Evolutionary conservation across 2,888 invertebrate genomes (phyloP), one percentile per base, ranked within the genome.

Genomic region (Ceramica pisi): DNA sequence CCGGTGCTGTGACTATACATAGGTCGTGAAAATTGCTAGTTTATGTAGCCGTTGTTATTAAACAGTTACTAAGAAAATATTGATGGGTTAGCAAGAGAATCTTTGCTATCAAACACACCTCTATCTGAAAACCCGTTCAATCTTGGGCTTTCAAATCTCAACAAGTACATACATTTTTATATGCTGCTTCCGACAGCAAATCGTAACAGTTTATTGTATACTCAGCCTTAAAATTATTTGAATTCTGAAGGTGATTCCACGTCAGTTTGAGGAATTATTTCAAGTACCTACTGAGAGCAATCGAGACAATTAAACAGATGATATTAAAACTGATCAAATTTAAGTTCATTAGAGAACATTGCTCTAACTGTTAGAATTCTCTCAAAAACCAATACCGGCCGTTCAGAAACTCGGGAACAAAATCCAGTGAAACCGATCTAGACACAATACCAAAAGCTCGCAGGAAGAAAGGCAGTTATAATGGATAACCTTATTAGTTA

Each of bases 401-500:
- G 7, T 51, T 21, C 10, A 12, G 21, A 23, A 23, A 21, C 12
- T n/a, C 14, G 6, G 6, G 6, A 14, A 2, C 2, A 26, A 26
- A 10, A 1, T n/a, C 16, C 31, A 7, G 26, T 44, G 16, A 55
- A 64, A 26, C 12, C 14, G 3, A 56, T 46, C 38, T 50, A 38
- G n/a, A 23, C 50, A 51, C 46, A 41, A 5, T n/a, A 10, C n/a
- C 23, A 31, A 62, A 9, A 16, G 14, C 38, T 19, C 41, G 26
- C 74, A 76, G 66, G 56, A 80, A 67, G 76, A 81, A 77, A 63
- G 1, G 38, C 75, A 80, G 81, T 62, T 75, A 77, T 67, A 77
- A 81, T 75, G 67, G 67, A 26, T 21, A 46, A 59, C 70, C 61
- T 44, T 81, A 69, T 81, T 77, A 62, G 78, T 62, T 16, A 23